Conservation (phyloP, 2,888 invertebrate species). For the Philhelius pedissequus region DNA sequence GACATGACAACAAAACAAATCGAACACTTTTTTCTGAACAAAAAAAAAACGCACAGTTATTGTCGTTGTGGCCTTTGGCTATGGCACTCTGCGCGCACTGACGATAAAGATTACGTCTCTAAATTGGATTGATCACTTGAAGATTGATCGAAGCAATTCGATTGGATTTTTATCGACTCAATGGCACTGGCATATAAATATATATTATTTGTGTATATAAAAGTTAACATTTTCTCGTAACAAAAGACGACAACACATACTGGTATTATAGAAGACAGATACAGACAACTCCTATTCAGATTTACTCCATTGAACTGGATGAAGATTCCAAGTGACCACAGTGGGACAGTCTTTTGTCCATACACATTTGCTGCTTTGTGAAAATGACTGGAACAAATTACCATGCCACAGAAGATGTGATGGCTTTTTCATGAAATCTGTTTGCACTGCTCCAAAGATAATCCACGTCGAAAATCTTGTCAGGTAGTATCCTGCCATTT, state of each 20-base stretch:
- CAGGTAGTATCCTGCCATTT: constrained; percentile 29
- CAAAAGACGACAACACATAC: constrained; percentile 30
- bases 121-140: constrained; percentile 60
- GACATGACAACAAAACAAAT: constrained; percentile 22
- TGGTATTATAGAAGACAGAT: neutral
- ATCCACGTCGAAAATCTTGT: constrained; percentile 58
- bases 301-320: constrained; percentile 19
- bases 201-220: neutral
- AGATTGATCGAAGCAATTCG: constrained; percentile 60
- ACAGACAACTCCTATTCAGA: constrained; percentile 18
- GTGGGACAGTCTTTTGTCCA: constrained; percentile 24
- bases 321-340: constrained; percentile 43
- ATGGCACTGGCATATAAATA: neutral
- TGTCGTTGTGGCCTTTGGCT: neutral
- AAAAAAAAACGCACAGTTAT: neutral
- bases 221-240: neutral
- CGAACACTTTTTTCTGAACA: neutral
- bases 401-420: constrained; percentile 24
- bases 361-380: constrained; percentile 33
- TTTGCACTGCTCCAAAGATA: constrained; percentile 37
- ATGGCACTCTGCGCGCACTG: neutral
- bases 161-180: constrained; percentile 45
- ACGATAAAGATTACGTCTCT: constrained; percentile 43
- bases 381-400: constrained; percentile 56
- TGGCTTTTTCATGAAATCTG: constrained; percentile 30